phyloP scores from a whole-genome alignment of 2,888 invertebrate genomes.

The Tridacna crocea region DNA sequence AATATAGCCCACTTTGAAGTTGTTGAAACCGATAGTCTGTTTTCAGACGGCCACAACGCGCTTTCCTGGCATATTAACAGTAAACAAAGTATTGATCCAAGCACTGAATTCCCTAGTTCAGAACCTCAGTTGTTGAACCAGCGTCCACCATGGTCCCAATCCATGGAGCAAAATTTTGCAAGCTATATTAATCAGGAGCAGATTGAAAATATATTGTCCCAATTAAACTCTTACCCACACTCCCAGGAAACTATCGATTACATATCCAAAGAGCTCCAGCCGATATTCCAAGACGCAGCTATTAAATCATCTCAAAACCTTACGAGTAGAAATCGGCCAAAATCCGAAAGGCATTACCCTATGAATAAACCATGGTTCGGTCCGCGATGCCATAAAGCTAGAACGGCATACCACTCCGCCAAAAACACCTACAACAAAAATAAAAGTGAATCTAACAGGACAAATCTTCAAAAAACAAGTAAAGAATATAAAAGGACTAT shows the following conservation, averaged over 20 bases:
- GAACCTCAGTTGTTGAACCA: too few species aligned
- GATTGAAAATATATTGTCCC: too few species aligned
- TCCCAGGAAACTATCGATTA: too few species aligned
- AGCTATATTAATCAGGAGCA: too few species aligned
- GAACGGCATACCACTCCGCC: slow-evolving; percentile 11
- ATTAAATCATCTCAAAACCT: too few species aligned
- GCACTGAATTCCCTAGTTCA: too few species aligned
- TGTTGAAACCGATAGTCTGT: slow-evolving; percentile 8
- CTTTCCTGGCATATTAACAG: background rate
- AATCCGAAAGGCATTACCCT: background rate
- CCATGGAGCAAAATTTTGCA: too few species aligned
- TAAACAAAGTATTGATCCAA: background rate
- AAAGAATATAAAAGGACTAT: slow-evolving; percentile 28
- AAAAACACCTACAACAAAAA: slow-evolving; percentile 7
- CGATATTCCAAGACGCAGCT: too few species aligned
- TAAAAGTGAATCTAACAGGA: background rate
- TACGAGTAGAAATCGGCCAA: too few species aligned
- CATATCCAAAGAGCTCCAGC: too few species aligned
- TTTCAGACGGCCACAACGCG: slow-evolving; percentile 5
- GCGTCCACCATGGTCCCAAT: too few species aligned
- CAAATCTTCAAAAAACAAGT: slow-evolving; percentile 10
- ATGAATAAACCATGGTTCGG: slow-evolving; percentile 25
- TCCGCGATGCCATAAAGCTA: slow-evolving; percentile 25
- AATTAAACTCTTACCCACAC: too few species aligned
- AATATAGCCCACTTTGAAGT: slow-evolving; percentile 16